Percentiles rank a stretch among this genome's conserved stretches.
Evolutionary conservation across 2,113 vertebrate genomes (phyloP).

Genomic region (Crypturellus undulatus): DNA sequence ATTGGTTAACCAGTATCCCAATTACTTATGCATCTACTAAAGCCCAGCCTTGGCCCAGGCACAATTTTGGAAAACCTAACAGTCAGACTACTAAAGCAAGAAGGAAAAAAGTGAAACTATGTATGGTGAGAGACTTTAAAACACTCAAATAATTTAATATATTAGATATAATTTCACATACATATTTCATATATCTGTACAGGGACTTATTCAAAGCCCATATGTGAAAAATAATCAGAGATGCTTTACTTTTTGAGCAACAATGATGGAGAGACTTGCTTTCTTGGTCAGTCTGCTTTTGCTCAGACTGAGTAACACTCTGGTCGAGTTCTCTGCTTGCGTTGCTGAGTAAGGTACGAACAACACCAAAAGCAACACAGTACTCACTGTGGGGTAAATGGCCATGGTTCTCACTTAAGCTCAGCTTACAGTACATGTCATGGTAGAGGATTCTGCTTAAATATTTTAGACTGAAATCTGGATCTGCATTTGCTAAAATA

Average conservation of each 20-base stretch:
- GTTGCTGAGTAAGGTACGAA: rapidly evolving
- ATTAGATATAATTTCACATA: background rate
- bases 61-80: slow-evolving; percentile 35
- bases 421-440: background rate
- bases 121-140: background rate
- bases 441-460: background rate
- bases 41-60: background rate
- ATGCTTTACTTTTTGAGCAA: background rate
- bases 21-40: slow-evolving; percentile 29
- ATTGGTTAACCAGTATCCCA: background rate
- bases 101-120: slow-evolving; percentile 21
- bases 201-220: rapidly evolving
- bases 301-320: rapidly evolving
- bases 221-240: background rate
- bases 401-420: background rate
- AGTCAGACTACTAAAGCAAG: background rate
- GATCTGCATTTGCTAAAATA: background rate
- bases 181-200: background rate
- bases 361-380: background rate
- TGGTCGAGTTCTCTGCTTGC: background rate
- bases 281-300: background rate
- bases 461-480: background rate
- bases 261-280: rapidly evolving
- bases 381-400: rapidly evolving
- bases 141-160: background rate